These are phyloP conservation scores for Carduelis carduelis DNA, from an alignment of 2,797 vertebrate species.

Conservation along the genomic window DNA sequence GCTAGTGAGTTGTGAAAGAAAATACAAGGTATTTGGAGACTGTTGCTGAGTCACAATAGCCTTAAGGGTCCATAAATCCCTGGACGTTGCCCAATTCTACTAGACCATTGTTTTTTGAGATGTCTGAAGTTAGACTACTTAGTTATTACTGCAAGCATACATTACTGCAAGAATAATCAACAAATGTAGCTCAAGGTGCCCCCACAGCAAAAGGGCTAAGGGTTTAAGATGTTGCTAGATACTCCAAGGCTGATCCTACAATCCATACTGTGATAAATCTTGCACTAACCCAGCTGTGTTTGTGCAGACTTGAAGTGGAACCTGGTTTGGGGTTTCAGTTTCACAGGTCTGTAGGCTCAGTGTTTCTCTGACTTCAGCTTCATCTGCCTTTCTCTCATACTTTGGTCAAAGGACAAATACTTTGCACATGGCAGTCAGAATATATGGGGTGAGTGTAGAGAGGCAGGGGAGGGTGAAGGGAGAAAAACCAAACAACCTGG, in stretches of 20 bases:
- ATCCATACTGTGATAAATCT: neutral
- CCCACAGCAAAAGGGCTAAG: neutral
- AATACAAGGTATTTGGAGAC: neutral
- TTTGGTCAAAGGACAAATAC: neutral
- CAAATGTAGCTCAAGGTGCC: neutral
- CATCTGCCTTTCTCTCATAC: neutral
- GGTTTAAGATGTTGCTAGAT: neutral
- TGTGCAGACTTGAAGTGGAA: neutral
- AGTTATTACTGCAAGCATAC: neutral
- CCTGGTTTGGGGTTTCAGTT: neutral
- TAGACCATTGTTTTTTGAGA: neutral
- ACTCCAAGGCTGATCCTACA: neutral
- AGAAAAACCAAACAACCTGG: neutral
- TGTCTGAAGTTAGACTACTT: neutral
- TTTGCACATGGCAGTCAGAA: neutral
- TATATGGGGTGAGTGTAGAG: neutral
- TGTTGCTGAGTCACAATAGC: neutral
- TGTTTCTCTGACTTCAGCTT: neutral
- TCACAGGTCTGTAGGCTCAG: neutral
- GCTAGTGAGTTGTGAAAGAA: neutral
- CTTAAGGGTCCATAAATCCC: neutral
- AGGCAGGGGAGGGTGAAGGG: rapidly evolving
- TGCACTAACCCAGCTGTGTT: neutral
- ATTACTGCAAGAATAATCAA: neutral
- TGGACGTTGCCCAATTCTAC: neutral